Evolutionary conservation across 2,113 vertebrate genomes (phyloP), one percentile per base, ranked within the genome.

Genomic region (Callospermophilus lateralis): DNA sequence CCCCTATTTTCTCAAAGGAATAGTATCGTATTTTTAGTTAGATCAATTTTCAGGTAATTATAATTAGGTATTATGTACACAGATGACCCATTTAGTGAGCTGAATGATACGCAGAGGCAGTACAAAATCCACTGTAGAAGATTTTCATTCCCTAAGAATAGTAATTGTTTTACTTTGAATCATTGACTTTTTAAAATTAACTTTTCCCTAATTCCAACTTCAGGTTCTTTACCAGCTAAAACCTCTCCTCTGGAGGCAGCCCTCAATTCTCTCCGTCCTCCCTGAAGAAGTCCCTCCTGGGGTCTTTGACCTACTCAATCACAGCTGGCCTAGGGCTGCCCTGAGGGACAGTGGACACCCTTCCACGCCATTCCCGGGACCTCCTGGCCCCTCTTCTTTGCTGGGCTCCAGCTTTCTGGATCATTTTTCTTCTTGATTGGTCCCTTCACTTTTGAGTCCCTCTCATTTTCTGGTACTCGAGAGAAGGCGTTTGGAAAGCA

Each of bases 331-430:
- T 37, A 3, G 11, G n/a, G 12, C 45, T 6, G 17, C 68, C 4
- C 0, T 0, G 13, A 42, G 45, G 15, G 58, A 34, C 26, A 72
- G 1, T 28, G 8, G 12, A n/a, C 24, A 16, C 5, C 51, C 20
- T 17, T 51, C 45, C 6, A 2, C 22, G 8, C 0, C 24, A 6
- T 6, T 8, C 1, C 20, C 2, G 6, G 37, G 51, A 19, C 10
- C 8, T 48, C 24, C 39, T 42, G 0, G 4, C 2, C 9, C 12
- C 11, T 39, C 48, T 45, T 34, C n/a, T 24, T 58, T 4, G 11
- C 63, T 2, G n/a, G 53, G n/a, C 12, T 7, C 13, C 28, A 3
- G 42, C 76, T 22, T 34, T 84, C 84, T 5, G 8, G 1, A 3
- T 13, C 26, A 30, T 7, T 32, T 45, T 19, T 22, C 5, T 42